phyloP scores from a whole-genome alignment of 2,888 invertebrate genomes.

The Itoplectis maculator region DNA sequence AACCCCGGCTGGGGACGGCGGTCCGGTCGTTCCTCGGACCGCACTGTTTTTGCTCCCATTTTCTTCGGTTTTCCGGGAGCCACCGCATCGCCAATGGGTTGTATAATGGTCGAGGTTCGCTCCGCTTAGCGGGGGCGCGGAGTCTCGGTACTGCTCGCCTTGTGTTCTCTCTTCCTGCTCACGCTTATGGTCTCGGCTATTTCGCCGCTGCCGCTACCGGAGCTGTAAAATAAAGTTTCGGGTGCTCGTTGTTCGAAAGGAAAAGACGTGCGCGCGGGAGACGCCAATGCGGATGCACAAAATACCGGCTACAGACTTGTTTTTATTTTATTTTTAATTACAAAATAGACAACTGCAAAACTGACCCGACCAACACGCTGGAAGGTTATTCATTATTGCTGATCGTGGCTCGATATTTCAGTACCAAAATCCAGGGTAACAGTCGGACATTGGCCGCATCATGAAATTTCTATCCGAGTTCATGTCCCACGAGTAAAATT shows the following conservation, averaged over 20 bases:
- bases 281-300: neutral
- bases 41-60: constrained; percentile 76
- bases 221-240: constrained; percentile 66
- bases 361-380: too few species aligned
- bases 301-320: too few species aligned
- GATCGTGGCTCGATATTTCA: neutral
- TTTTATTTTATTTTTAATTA: too few species aligned
- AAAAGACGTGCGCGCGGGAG: constrained; percentile 4
- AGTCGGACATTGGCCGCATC: neutral
- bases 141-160: constrained; percentile 74
- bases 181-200: constrained; percentile 67
- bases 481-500: constrained; percentile 1
- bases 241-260: constrained; percentile 37
- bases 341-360: neutral
- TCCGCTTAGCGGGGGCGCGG: constrained; percentile 70
- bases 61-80: constrained; percentile 77
- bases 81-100: constrained; percentile 71
- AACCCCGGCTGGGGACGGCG: constrained; percentile 52
- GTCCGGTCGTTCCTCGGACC: constrained; percentile 57
- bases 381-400: neutral
- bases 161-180: constrained; percentile 76
- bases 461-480: constrained; percentile 7
- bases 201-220: constrained; percentile 20
- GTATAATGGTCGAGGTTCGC: constrained; percentile 75
- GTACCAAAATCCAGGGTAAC: neutral